These are phyloP conservation scores for Trachops cirrhosus DNA, from an alignment of 2,797 vertebrate species.

Conservation along the genomic window DNA sequence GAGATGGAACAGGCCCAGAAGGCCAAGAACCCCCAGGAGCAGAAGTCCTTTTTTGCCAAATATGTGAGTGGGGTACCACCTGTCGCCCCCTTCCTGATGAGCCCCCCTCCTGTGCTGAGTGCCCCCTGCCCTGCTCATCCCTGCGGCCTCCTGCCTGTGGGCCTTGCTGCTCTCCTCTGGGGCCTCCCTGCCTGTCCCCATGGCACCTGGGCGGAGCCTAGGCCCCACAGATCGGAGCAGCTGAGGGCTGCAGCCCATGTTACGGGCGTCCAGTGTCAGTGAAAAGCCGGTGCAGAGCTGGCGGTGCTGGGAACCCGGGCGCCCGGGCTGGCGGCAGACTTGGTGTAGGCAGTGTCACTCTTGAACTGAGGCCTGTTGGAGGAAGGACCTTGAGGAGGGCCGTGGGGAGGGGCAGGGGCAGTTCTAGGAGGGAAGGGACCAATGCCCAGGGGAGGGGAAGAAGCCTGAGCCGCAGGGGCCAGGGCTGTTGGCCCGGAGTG, in stretches of 20 bases:
- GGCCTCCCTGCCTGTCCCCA: fast-evolving
- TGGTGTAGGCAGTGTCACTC: fast-evolving
- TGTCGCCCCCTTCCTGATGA: fast-evolving
- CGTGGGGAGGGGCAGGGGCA: fast-evolving
- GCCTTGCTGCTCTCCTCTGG: not conserved
- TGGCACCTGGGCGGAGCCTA: not conserved
- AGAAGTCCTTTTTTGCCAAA: conserved; percentile 97
- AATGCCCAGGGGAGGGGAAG: not conserved
- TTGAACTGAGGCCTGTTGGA: not conserved
- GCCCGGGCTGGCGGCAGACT: fast-evolving
- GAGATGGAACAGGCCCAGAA: conserved; percentile 93
- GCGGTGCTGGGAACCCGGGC: not conserved
- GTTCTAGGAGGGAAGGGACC: not conserved
- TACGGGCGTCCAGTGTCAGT: fast-evolving
- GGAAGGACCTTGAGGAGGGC: not conserved
- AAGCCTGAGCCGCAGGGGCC: not conserved
- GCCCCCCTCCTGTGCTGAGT: not conserved
- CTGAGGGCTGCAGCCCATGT: not conserved
- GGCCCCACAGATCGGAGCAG: not conserved
- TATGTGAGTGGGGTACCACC: conserved; percentile 86
- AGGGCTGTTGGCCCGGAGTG: not conserved
- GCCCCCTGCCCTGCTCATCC: not conserved
- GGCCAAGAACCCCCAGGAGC: conserved; percentile 94
- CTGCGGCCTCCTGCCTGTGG: not conserved
- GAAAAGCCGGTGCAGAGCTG: fast-evolving